Conservation (phyloP, 2,888 invertebrate species). For the Polyploca ridens region DNA sequence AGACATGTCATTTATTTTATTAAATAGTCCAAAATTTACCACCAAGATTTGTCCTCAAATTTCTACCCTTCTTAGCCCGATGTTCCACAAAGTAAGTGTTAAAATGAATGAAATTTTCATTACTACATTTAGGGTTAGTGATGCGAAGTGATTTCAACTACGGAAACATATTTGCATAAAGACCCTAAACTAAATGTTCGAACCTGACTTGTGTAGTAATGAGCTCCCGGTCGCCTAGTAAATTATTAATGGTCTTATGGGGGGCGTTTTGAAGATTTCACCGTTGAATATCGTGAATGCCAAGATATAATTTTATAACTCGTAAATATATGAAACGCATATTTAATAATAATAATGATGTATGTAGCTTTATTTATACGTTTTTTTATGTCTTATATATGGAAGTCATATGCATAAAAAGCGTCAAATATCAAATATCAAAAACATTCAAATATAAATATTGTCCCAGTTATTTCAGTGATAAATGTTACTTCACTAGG, state of each 20-base stretch:
- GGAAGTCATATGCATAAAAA: neutral
- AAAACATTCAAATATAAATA: neutral
- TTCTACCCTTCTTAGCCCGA: neutral
- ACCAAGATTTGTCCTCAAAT: no score
- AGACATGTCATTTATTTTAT: no score
- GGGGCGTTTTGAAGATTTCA: slow-evolving; percentile 14
- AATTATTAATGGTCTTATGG: slow-evolving; percentile 28
- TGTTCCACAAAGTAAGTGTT: neutral
- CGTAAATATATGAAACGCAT: neutral
- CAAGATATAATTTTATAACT: no score
- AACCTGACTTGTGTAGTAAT: slow-evolving; percentile 41
- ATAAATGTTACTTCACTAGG: slow-evolving; percentile 9
- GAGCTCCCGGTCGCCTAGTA: slow-evolving; percentile 27
- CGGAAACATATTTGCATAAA: slow-evolving; percentile 38
- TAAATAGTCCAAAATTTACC: no score
- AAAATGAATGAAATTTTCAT: neutral
- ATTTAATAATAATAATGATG: no score
- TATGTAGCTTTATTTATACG: no score
- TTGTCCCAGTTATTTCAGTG: neutral
- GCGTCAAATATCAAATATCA: neutral
- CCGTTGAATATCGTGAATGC: neutral
- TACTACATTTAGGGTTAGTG: neutral
- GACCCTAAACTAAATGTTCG: slow-evolving; percentile 39
- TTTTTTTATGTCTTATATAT: no score
- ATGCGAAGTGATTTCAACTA: slow-evolving; percentile 32